Evolutionary conservation across 1,140 invertebrate genomes (phyloP).

Genomic region (Drosophila ananassae): DNA sequence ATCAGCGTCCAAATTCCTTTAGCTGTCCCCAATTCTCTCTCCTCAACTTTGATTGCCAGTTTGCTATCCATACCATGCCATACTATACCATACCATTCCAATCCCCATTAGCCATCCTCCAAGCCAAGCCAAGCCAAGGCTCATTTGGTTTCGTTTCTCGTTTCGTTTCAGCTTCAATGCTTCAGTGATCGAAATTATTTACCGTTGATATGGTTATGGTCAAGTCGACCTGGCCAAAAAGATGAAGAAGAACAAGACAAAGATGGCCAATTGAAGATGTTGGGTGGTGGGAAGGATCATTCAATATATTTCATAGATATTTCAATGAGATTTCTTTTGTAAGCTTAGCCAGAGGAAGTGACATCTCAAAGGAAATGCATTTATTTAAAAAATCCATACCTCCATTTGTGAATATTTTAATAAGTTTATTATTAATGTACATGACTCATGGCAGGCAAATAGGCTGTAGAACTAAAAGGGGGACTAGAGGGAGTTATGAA

Average conservation of each 20-base stretch:
- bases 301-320: background rate
- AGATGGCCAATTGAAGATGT: slow-evolving; percentile 30
- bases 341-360: background rate
- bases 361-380: slow-evolving; percentile 5
- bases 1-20: slow-evolving; percentile 36
- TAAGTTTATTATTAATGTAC: slow-evolving; percentile 68
- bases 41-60: slow-evolving; percentile 69
- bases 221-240: slow-evolving; percentile 37
- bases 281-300: slow-evolving; percentile 27
- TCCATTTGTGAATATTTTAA: slow-evolving; percentile 76
- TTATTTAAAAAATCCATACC: slow-evolving; percentile 30
- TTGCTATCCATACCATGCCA: slow-evolving; percentile 23
- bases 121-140: slow-evolving; percentile 34
- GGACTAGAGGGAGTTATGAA: slow-evolving; percentile 45
- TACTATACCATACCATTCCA: slow-evolving; percentile 13
- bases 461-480: background rate
- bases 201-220: slow-evolving; percentile 79
- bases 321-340: no score
- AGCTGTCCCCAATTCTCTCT: slow-evolving; percentile 47
- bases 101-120: slow-evolving; percentile 15
- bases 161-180: slow-evolving; percentile 51
- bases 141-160: slow-evolving; percentile 65
- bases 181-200: slow-evolving; percentile 75
- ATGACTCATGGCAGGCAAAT: slow-evolving; percentile 34
- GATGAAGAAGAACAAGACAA: slow-evolving; percentile 5